Evolutionary conservation across 2,113 vertebrate genomes (phyloP), one percentile per base, ranked within the genome.

Genomic region (Enhydra lutris): DNA sequence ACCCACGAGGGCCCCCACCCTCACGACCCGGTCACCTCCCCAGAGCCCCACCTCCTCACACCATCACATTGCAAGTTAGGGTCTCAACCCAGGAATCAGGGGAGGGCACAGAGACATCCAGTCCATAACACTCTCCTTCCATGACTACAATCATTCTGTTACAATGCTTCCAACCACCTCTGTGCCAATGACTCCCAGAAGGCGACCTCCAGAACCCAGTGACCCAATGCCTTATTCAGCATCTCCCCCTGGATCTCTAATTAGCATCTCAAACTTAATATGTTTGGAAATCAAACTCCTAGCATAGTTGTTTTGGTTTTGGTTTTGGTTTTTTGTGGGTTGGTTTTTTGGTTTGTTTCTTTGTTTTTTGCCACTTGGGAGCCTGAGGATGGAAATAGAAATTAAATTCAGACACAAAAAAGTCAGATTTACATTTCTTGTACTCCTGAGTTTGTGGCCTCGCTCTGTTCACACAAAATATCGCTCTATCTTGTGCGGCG

Each of bases 401-500:
- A n/a, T 55, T 7, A 36, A 23, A 13, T 24, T 80, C 63, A 7
- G 73, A 61, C 9, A 45, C 29, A 63, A 67, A 57, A 57, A n/a
- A 3, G 10, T 42, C n/a, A n/a, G 50, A 4, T 4, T n/a, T 14
- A 24, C 24, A 4, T 31, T 76, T 55, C 95, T 65, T 1, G 1
- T 0, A 10, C 36, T 1, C n/a, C 20, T 2, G 7, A 61, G 73
- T 45, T 9, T 11, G 12, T 13, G 6, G 9, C 3, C 55, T 69
- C 9, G 79, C 79, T 45, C 76, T 0, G 2, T 10, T 34, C 21
- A 42, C 23, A 21, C 1, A 5, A 24, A 59, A 12, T 0, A 5
- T 0, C 2, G 39, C 23, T 29, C 1, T 21, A 6, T 42, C 26
- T 0, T 1, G 9, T 0, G 9, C 61, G 0, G 21, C 3, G 10